Evolutionary conservation across 2,113 vertebrate genomes (phyloP), one percentile per base, ranked within the genome.

Genomic region (Ia io): DNA sequence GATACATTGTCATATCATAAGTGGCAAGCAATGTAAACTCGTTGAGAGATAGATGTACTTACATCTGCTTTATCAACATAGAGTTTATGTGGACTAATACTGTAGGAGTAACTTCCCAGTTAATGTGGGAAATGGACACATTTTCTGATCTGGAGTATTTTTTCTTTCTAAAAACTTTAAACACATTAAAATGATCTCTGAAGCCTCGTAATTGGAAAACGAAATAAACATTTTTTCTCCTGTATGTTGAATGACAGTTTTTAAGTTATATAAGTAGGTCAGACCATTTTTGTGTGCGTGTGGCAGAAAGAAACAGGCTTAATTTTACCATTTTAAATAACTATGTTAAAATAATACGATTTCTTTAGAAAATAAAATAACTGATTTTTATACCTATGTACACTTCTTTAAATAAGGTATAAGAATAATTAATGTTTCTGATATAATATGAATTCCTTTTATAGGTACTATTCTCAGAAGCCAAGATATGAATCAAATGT

Each of bases 391-490:
- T 79, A 8, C 0, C 70, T 10, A 25, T 63, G 16, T 83, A 86
- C 77, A 37, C 1, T 84, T 89, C 30, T 88, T 84, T 67, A 77
- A 63, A 82, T 89, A 56, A 88, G 73, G 3, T 42, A 18, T 20
- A 73, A 28, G 61, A 74, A 0, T 87, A 42, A 92, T 87, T 82
- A 0, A 0, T 93, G 88, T 89, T 95, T 97, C 90, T 88, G 93
- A 79, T 3, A 25, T 30, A 74, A 49, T 87, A 40, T 88, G 11
- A 83, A 3, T 96, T 97, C 88, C 87, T 95, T 97, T 98, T 97
- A 14, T 87, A 99, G 99, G 84, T 96, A 98, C 44, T 97, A 97
- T 95, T 93, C 96, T 97, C 95, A 98, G 11, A 98, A 98, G 86
- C 97, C 98, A 89, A 98, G 98, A 88, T 98, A 98, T 94, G 96